These are phyloP conservation scores for Anarrhichthys ocellatus DNA, from an alignment of 2,113 vertebrate genomes.

Conservation along the genomic window DNA sequence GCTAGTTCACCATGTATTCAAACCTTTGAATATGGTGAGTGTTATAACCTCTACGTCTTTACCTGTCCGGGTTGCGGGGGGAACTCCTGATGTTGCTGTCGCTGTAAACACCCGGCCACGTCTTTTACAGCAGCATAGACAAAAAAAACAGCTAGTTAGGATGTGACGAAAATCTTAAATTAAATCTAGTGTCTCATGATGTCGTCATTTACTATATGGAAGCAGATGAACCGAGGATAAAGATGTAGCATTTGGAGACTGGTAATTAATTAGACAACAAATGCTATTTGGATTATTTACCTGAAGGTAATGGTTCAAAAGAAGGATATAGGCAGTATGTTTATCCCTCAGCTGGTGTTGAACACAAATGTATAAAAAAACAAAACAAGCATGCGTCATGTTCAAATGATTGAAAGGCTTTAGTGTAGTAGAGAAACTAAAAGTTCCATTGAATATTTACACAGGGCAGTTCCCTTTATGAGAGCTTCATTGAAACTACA, in stretches of 20 bases:
- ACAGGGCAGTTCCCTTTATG: slow-evolving; percentile 37
- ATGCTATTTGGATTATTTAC: slow-evolving; percentile 2
- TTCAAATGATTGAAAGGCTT: slow-evolving; percentile 46
- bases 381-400: slow-evolving; percentile 46
- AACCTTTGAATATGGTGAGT: slow-evolving; percentile 90
- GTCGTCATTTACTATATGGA: background rate
- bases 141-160: background rate
- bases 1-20: slow-evolving; percentile 89
- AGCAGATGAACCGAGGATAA: background rate
- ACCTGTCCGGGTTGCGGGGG: background rate
- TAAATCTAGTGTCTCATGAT: background rate
- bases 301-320: background rate
- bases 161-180: background rate
- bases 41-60: background rate
- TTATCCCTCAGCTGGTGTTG: background rate
- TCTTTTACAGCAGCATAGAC: slow-evolving; percentile 7
- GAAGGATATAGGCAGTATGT: background rate
- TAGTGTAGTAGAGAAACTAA: slow-evolving; percentile 8
- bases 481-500: background rate
- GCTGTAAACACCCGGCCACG: slow-evolving; percentile 2
- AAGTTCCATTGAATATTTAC: slow-evolving; percentile 47
- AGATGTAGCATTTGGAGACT: background rate
- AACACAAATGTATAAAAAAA: background rate
- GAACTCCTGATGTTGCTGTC: slow-evolving; percentile 33
- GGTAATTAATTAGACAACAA: background rate